Percentiles rank a stretch among this genome's conserved stretches.
Conservation (phyloP, 2,797 vertebrate genomes). For the Macroramphosus scolopax region DNA sequence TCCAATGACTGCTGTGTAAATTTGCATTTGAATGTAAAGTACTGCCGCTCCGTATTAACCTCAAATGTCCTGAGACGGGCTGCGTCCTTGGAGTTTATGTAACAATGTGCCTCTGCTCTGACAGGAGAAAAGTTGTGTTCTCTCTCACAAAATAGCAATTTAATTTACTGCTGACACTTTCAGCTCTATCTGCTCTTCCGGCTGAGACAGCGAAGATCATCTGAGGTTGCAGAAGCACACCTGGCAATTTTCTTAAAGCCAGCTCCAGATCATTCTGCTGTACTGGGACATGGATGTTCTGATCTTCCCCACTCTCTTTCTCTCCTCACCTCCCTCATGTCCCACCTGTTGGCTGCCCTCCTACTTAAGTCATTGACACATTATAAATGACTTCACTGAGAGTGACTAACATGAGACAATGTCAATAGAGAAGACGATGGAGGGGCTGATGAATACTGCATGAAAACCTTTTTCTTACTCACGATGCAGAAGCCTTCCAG, state of each 20-base stretch:
- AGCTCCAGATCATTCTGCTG: slow-evolving; percentile 8
- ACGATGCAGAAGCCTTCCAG: neutral
- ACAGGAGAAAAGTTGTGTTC: slow-evolving; percentile 8
- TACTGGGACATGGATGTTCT: slow-evolving; percentile 14
- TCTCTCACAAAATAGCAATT: slow-evolving; percentile 30
- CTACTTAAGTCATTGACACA: slow-evolving; percentile 12
- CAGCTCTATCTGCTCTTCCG: slow-evolving; percentile 6
- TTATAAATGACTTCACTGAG: no score
- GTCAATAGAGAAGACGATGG: no score
- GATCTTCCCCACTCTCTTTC: slow-evolving; percentile 4
- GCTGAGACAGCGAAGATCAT: slow-evolving; percentile 9
- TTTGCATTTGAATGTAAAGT: no score
- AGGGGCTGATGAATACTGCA: no score
- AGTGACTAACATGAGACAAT: neutral
- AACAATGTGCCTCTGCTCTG: slow-evolving; percentile 1
- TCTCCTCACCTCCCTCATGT: slow-evolving; percentile 10
- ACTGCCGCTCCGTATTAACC: neutral
- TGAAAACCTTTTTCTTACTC: neutral
- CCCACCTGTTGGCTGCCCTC: slow-evolving; percentile 5
- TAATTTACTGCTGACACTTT: no score
- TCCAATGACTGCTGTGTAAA: no score
- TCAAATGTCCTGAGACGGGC: neutral
- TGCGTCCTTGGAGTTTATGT: slow-evolving; percentile 8
- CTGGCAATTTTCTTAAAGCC: slow-evolving; percentile 16
- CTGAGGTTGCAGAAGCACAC: slow-evolving; percentile 15